Evolutionary conservation across 2,888 invertebrate genomes (phyloP).

Genomic region (Cheilosia scutellata): DNA sequence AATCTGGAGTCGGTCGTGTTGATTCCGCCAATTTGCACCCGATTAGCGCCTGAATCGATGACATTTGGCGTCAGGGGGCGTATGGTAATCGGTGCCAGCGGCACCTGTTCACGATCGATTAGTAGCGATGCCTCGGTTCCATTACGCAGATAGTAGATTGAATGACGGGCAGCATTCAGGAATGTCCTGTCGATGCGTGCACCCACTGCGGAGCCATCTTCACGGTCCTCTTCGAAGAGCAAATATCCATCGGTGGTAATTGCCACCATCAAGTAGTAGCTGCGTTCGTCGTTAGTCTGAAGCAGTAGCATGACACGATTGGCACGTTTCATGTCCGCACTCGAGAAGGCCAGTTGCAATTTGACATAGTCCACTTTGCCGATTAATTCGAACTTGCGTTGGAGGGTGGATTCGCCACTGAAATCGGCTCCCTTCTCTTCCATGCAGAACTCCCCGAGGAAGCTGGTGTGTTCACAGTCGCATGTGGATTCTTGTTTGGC

Average conservation of each 20-base stretch:
- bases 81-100: slow-evolving; percentile 88
- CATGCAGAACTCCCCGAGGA: slow-evolving; percentile 94
- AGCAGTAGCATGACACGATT: slow-evolving; percentile 91
- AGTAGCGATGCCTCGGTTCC: slow-evolving; percentile 89
- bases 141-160: slow-evolving; percentile 89
- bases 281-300: slow-evolving; percentile 93
- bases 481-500: slow-evolving; percentile 93
- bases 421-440: slow-evolving; percentile 96
- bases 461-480: slow-evolving; percentile 95
- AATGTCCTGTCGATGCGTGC: slow-evolving; percentile 92
- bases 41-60: slow-evolving; percentile 89
- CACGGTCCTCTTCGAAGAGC: slow-evolving; percentile 93
- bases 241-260: slow-evolving; percentile 93
- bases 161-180: slow-evolving; percentile 91
- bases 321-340: slow-evolving; percentile 90
- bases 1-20: slow-evolving; percentile 93
- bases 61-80: slow-evolving; percentile 88
- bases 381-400: slow-evolving; percentile 90
- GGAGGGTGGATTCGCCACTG: slow-evolving; percentile 93
- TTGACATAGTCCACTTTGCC: slow-evolving; percentile 90
- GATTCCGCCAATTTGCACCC: slow-evolving; percentile 94
- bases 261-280: slow-evolving; percentile 92
- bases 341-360: slow-evolving; percentile 94
- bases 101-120: slow-evolving; percentile 91
- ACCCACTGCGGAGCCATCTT: slow-evolving; percentile 87